A percentile compares a stretch with the other conserved stretches of the same genome.
These are phyloP conservation scores for Mamestra configurata DNA, from an alignment of 1,140 invertebrate species.

Conservation along the genomic window DNA sequence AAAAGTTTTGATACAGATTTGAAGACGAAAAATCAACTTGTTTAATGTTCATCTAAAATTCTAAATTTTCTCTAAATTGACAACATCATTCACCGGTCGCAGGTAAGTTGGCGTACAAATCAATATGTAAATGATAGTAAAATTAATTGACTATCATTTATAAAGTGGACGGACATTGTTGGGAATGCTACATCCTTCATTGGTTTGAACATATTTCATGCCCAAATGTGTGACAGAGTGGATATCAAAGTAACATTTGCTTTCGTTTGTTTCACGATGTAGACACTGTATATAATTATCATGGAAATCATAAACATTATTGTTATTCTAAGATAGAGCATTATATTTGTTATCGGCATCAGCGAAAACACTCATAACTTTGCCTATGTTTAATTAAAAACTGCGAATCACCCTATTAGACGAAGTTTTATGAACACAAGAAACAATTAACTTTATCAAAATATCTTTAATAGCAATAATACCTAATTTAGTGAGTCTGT, in stretches of 20 bases:
- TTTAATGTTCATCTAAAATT: background rate
- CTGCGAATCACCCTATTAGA: conserved; percentile 29
- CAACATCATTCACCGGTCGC: conserved; percentile 6
- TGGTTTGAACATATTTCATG: conserved; percentile 2
- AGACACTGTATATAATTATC: too few relatives aligned
- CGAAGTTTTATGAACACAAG: conserved; percentile 26
- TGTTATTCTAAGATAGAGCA: too few relatives aligned
- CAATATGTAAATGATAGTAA: conserved; percentile 19
- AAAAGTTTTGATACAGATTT: background rate
- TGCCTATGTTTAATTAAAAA: conserved; percentile 32
- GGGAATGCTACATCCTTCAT: conserved; percentile 1
- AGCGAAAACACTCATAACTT: background rate
- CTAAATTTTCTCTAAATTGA: background rate
- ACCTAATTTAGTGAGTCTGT: conserved; percentile 35
- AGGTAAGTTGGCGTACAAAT: background rate
- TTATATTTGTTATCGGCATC: background rate
- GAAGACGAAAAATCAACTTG: background rate
- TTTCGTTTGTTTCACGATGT: background rate
- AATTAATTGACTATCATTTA: conserved; percentile 30
- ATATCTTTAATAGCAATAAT: conserved; percentile 43
- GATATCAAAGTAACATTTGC: background rate
- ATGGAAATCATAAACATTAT: too few relatives aligned
- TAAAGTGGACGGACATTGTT: conserved; percentile 7
- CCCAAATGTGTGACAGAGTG: background rate
- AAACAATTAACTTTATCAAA: conserved; percentile 49